Base-by-base conservation (phyloP, 2,888 invertebrate species). In the Tetranychus piercei region DNA sequence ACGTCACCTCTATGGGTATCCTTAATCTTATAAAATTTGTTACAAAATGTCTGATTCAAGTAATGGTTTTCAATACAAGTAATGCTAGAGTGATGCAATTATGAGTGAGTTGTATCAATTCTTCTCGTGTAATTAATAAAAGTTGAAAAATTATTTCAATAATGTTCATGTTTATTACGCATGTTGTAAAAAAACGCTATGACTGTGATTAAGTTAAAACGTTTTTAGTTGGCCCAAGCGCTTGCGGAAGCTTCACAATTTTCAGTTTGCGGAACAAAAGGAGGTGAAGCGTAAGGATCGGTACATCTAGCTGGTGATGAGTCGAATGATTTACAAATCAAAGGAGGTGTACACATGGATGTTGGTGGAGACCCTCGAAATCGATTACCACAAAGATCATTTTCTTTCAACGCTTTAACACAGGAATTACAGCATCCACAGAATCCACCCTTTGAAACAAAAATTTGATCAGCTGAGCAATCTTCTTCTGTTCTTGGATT, bases 1-100 rank as follows among this genome's bases (percentile, higher is more conserved):
- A 82, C 89, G 88, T 0, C 85, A 87, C 75, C 87, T 88, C 81
- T 91, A 89, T 82, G 92, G 92, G 15, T 55, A 55, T 15, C 55
- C 55, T 34, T 34, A 34, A 34, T 4, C 34, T 34, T 3, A 34
- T 34, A 5, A 34, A 4, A 34, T 34, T 34, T 34, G 34, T 34
- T 34, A 34, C 34, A 34, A 34, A n/a, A 34, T 34, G 3, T 34
- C 5, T 34, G 5, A 34, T 34, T 34, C 5, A 4, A 34, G 34
- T 34, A 34, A 34, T 5, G 34, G 34, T 3, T 34, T 34, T n/a
- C n/a, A 34, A 34, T 34, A 23, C 4, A 34, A 34, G 34, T 34
- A 34, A 34, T 34, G 4, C 5, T 34, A 34, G 34, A 34, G 4
- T 34, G n/a, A 34, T 34, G 34, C 4, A 3, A 34, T 34, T 34